Evolutionary conservation across 1,140 invertebrate genomes (phyloP), one percentile per base, ranked within the genome.

Genomic region (Anastrepha ludens): DNA sequence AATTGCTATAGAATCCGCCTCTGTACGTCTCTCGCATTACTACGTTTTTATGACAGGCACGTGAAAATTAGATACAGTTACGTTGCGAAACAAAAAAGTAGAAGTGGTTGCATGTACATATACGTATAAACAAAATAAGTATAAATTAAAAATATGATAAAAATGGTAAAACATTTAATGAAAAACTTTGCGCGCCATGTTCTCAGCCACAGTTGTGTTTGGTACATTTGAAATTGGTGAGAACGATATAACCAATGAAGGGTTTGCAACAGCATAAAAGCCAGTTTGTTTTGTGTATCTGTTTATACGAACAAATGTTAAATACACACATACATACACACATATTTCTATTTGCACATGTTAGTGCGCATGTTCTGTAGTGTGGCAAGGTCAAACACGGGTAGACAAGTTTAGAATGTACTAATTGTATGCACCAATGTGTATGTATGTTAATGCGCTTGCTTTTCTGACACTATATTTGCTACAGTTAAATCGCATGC

Each of bases 51-150:
- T 55, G n/a, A 55, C 47, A 6, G 74, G 2, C 74, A 81, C 74
- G 74, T 50, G 44, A 58, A 55, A 55, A 81, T 81, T 81, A 81
- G 74, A 47, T 81, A 81, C 74, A 81, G 74, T 81, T 81, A 81
- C 9, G 20, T n/a, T 81, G 74, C 2, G 20, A 81, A 74, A 74
- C 47, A n/a, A 81, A 81, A 62, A 62, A 62, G 15, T 15, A 17
- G 15, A 13, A 3, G 15, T 62, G 15, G 17, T 17, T 62, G 17
- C 50, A 55, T 55, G 9, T 70, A 44, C 4, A 47, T 70, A 58
- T 58, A 17, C 9, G 44, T 55, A 58, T 55, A 17, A 20, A n/a
- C 17, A 81, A 8, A 9, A 81, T 74, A 74, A 74, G 44, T 44
- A 74, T 74, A 8, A 44, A 74, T 47, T 74, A 47, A 6, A 74